Base-by-base conservation (phyloP, 2,797 vertebrate genomes). In the Brachyalestes nurse region DNA sequence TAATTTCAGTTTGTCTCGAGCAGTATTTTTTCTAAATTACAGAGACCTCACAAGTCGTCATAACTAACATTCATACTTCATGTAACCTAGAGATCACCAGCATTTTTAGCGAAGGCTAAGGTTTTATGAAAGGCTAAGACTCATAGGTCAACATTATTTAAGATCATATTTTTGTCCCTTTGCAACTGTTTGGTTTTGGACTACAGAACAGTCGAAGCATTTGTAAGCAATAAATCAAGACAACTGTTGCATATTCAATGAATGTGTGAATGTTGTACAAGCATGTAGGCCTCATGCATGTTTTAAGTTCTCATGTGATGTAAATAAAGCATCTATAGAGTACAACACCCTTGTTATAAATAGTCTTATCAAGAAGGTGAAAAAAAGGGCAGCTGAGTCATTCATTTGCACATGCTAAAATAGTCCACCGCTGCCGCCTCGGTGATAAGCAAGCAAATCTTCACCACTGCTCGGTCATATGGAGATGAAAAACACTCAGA, bases 161-260 rank as follows among this genome's bases (percentile, higher is more conserved):
- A 40, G 25, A 47, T 1, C 16, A 17, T 34, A 51, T 21, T 25
- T 57, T 80, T 51, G 67, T 60, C 45, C 34, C 49, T 82, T 80
- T 53, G 53, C 28, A 58, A 64, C 34, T 62, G 25, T 62, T 77
- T 23, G 69, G 34, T 23, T 58, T 51, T 64, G 69, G 60, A 81
- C 62, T 79, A 62, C 73, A 65, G 28, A 72, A 53, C 47, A 78
- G 77, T 55, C 75, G 70, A 75, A 69, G 38, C 25, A 77, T 82
- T 81, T 69, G 14, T 49, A 83, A 72, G 67, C 71, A 81, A 81
- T 84, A 83, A 81, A 82, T 14, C 38, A 42, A 72, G 64, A 79
- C 17, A 75, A 83, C 57, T 78, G 62, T 79, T 78, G 25, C 66
- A 80, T 64, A 73, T 78, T 75, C 47, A 79, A 9, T 73, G n/a